phyloP scores from a whole-genome alignment of 2,113 vertebrate genomes.

The Pipra filicauda region DNA sequence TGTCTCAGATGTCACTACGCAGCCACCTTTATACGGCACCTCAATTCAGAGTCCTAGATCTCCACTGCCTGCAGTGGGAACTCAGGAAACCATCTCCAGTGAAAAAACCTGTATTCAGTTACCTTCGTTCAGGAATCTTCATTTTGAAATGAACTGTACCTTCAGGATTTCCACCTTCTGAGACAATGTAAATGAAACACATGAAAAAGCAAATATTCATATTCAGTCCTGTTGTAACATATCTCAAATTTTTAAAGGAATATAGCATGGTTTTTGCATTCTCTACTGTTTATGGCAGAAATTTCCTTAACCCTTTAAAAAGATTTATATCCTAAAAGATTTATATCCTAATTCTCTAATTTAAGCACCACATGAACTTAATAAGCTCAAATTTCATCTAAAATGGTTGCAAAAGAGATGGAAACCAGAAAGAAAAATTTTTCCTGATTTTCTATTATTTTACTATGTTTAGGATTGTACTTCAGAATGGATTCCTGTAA shows the following conservation, averaged over 20 bases:
- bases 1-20: neutral
- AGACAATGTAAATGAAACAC: neutral
- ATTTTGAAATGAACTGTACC: neutral
- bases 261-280: neutral
- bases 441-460: neutral
- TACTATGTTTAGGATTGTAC: neutral
- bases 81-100: neutral
- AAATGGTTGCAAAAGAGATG: slow-evolving; percentile 5
- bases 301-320: slow-evolving; percentile 15
- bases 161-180: neutral
- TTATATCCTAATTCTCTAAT: slow-evolving; percentile 17
- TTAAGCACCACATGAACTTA: slow-evolving; percentile 19
- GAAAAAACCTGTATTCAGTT: neutral
- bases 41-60: neutral
- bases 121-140: rapidly evolving
- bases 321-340: neutral
- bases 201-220: neutral
- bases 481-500: neutral
- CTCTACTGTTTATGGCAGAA: neutral
- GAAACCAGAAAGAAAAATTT: neutral
- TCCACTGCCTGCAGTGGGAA: neutral
- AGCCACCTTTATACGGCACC: neutral
- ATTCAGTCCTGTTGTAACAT: neutral
- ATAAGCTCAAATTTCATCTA: slow-evolving; percentile 12
- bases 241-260: neutral